A percentile compares a stretch with the other conserved stretches of the same genome.
Evolutionary conservation across 2,113 vertebrate genomes (phyloP).

Genomic region (Oostethus manadensis): DNA sequence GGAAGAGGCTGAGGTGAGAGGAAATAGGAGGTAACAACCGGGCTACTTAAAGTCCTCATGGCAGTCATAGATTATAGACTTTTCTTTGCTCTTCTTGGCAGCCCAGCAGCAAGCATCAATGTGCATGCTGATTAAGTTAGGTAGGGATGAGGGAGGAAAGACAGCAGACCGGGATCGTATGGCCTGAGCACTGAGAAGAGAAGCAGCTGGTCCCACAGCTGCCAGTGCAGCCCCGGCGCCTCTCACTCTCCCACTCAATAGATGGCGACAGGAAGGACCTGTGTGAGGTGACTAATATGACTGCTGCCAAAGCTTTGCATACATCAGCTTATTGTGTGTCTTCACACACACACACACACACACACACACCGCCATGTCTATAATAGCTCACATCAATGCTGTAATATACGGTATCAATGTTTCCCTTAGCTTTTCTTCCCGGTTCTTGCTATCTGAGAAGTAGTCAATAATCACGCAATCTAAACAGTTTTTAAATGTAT

Average conservation of each 20-base stretch:
- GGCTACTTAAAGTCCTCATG: conserved; percentile 68
- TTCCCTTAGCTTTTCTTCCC: too few species aligned
- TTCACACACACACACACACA: conserved; percentile 16
- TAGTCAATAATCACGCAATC: too few species aligned
- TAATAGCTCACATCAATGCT: not conserved
- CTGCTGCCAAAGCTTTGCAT: conserved; percentile 20
- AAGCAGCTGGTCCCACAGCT: conserved; percentile 71
- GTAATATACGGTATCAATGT: not conserved
- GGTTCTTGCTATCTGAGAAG: too few species aligned
- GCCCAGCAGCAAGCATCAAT: conserved; percentile 37
- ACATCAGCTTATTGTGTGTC: conserved; percentile 23
- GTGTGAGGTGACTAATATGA: conserved; percentile 34
- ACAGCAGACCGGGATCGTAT: conserved; percentile 71
- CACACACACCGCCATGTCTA: not conserved
- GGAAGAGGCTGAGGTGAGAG: conserved; percentile 48
- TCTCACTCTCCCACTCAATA: conserved; percentile 48
- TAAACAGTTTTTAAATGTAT: too few species aligned
- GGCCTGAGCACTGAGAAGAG: conserved; percentile 54
- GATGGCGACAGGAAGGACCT: conserved; percentile 55
- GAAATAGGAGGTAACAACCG: conserved; percentile 58
- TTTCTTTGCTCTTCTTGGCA: conserved; percentile 59
- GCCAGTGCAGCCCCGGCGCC: conserved; percentile 56
- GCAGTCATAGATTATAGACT: conserved; percentile 66
- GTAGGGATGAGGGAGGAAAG: conserved; percentile 53
- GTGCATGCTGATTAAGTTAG: conserved; percentile 64